phyloP scores from a whole-genome alignment of 2,888 invertebrate genomes.

The Lasioglossum oenotherae region DNA sequence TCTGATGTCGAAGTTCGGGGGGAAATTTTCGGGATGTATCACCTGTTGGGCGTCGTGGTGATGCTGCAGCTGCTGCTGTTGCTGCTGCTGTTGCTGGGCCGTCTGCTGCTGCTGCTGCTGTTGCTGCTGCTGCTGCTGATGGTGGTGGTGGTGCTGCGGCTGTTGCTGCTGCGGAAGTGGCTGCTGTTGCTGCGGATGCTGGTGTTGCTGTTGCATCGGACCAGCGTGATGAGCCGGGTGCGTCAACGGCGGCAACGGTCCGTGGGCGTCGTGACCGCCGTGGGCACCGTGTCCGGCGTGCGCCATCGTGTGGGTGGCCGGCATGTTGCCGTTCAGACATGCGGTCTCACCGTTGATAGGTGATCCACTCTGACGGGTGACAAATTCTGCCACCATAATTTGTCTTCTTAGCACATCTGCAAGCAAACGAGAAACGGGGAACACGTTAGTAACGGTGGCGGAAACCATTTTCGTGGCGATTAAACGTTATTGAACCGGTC shows the following conservation, averaged over 20 bases:
- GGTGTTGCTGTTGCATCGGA: conserved; percentile 75
- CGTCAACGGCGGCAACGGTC: conserved; percentile 79
- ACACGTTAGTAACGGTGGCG: background rate
- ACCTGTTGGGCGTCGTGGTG: conserved; percentile 82
- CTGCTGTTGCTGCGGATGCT: conserved; percentile 72
- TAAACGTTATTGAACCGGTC: background rate
- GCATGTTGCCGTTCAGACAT: conserved; percentile 85
- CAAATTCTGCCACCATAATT: conserved; percentile 95
- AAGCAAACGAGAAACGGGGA: conserved; percentile 53
- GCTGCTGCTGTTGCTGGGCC: conserved; percentile 70
- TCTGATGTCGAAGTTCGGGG: conserved; percentile 85
- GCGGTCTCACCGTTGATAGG: conserved; percentile 89
- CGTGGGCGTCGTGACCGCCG: conserved; percentile 75
- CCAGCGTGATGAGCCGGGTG: conserved; percentile 78
- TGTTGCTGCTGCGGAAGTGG: conserved; percentile 66
- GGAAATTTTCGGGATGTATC: conserved; percentile 78
- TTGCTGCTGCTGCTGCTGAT: conserved; percentile 83
- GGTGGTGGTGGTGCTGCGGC: conserved; percentile 72
- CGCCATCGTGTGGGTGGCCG: conserved; percentile 82
- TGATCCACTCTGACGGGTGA: conserved; percentile 90
- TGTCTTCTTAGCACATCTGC: conserved; percentile 84
- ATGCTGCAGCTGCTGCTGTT: conserved; percentile 71
- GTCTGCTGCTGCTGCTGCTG: conserved; percentile 71
- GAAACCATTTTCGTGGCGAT: background rate
- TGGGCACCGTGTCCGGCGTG: conserved; percentile 79